Percentiles rank a stretch among this genome's conserved stretches.
Conservation (phyloP, 2,113 vertebrate species). For the Stictonetta naevosa region DNA sequence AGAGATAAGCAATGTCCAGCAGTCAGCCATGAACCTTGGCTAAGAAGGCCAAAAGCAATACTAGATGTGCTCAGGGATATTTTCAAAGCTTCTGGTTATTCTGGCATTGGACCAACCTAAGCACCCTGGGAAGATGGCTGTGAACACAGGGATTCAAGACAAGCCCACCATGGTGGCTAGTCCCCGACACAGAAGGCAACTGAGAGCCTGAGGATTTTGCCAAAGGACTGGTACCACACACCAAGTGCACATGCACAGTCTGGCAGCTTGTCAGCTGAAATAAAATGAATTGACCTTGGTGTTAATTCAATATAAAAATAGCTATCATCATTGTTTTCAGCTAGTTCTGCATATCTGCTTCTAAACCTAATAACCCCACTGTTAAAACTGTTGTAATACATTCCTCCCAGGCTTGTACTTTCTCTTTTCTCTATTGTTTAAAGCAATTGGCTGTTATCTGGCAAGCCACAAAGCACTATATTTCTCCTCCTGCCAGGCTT, state of each 20-base stretch:
- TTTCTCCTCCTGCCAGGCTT: not conserved
- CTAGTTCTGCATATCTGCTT: not conserved
- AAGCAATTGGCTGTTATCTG: not conserved
- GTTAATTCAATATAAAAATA: not conserved
- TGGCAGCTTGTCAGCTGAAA: not conserved
- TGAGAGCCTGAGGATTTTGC: not conserved
- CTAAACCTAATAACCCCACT: not conserved
- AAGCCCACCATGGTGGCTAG: not conserved
- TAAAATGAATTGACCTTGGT: not conserved
- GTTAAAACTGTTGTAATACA: not conserved
- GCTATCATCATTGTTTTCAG: not conserved
- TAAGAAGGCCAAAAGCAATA: not conserved
- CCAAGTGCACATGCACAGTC: not conserved
- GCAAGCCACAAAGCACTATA: not conserved
- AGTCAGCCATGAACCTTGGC: not conserved
- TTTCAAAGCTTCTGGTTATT: not conserved
- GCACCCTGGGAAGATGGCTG: not conserved
- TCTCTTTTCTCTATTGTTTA: not conserved
- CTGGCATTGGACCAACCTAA: not conserved
- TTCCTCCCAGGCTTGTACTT: not conserved
- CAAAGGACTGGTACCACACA: not conserved
- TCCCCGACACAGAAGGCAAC: not conserved
- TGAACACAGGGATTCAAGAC: not conserved
- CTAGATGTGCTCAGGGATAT: rapidly evolving
- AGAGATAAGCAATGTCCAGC: not conserved